Percentiles rank a stretch among this genome's conserved stretches.
Evolutionary conservation across 1,140 invertebrate species (phyloP).

Genomic region (Musca vetustissima): DNA sequence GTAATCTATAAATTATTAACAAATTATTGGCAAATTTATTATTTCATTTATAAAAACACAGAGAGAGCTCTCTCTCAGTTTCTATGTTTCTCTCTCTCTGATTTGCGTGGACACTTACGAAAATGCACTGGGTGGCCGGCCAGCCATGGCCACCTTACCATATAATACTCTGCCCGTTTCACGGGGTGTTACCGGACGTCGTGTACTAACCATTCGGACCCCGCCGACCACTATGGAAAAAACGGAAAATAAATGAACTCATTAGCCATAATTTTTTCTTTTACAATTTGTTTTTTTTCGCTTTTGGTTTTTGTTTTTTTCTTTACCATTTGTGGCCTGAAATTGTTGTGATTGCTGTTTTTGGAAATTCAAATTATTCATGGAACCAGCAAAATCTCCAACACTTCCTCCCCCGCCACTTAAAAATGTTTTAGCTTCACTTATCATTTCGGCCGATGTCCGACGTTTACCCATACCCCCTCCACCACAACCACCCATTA

Average conservation of each 20-base stretch:
- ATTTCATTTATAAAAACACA: background rate
- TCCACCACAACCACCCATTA: background rate
- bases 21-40: background rate
- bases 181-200: constrained; percentile 77
- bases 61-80: no score
- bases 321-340: constrained; percentile 9
- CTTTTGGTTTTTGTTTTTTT: no score
- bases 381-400: background rate
- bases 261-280: background rate
- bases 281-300: background rate
- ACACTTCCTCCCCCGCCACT: constrained; percentile 4
- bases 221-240: constrained; percentile 35
- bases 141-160: constrained; percentile 61
- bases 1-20: constrained; percentile 41
- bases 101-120: constrained; percentile 60
- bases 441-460: constrained; percentile 77
- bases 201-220: constrained; percentile 66
- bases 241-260: background rate
- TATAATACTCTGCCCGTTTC: constrained; percentile 73
- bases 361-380: background rate
- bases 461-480: constrained; percentile 55
- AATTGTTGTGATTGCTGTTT: background rate
- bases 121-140: constrained; percentile 76
- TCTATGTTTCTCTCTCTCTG: background rate
- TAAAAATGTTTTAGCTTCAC: constrained; percentile 63